Evolutionary conservation across 2,113 vertebrate species (phyloP), one percentile per base, ranked within the genome.

Genomic region (Argyrosomus japonicus): DNA sequence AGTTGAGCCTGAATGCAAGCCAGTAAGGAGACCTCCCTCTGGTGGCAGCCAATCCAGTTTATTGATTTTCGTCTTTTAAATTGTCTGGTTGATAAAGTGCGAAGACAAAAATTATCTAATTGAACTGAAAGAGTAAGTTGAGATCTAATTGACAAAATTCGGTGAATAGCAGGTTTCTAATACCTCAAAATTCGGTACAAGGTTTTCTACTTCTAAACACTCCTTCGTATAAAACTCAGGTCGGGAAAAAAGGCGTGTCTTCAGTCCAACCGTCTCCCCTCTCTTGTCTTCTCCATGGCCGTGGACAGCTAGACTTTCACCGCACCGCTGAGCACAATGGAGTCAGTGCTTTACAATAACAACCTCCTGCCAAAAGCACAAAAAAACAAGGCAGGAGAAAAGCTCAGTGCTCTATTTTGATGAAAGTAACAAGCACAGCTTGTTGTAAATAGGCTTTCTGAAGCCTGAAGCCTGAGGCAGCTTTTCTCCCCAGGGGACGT

Each of bases 341-440:
- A 94, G 92, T 94, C 90, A 87, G 91, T 92, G 93, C 93, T 93
- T 94, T 91, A 94, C 94, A 95, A 94, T 94, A 95, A 95, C 94
- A 95, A 92, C 92, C 93, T 94, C 92, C 94, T 95, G 93, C 92
- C 95, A 95, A 95, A 95, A 94, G 94, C 91, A 93, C 94, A 95
- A 93, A 93, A 92, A 93, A 94, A 93, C 94, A 93, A 94, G 91
- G 92, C 91, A 93, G 89, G 89, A 94, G 93, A 94, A 94, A 94
- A 94, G 94, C 95, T 93, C 91, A 86, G 85, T 93, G 95, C 94
- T 96, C 95, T 94, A 94, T 95, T 95, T 95, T 96, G 95, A 95
- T 95, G 93, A 95, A 95, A 95, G 94, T 95, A 95, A 95, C 94
- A 95, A 95, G 94, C 95, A 95, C 95, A 95, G 95, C 95, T 96